Base-by-base conservation (phyloP, 2,888 invertebrate species). In the Epinotia ramella region DNA sequence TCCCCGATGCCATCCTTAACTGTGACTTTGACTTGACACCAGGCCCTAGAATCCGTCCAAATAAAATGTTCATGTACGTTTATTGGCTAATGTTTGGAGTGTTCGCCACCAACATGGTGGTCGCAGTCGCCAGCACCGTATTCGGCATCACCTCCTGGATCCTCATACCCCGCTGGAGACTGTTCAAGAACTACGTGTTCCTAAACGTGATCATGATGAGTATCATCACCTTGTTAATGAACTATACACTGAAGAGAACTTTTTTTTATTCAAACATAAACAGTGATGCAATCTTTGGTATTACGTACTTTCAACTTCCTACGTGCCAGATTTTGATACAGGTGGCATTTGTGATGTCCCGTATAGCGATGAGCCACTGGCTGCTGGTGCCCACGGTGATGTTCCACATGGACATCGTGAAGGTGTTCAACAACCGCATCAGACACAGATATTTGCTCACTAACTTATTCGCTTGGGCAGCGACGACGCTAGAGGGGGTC, bases 341-440 rank as follows among this genome's bases (percentile, higher is more conserved):
- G 56, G 56, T 64, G 7, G 63, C 18, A 6, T 73, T 73, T 20
- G 40, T 69, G 28, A 7, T 73, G 28, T 69, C 68, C 1, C 56
- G 73, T 3, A 63, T 73, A 57, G 66, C 68, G 57, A 40, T 73
- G 68, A 63, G 73, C 68, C 73, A 73, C 57, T 73, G 73, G 73
- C 40, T 73, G 28, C 12, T 73, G 11, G 68, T 73, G 12, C 57
- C 63, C 16, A 69, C 63, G 6, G 18, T 69, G 12, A 63, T 69
- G 62, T 64, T 63, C 20, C 69, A 69, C 20, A 69, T 69, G 63
- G 63, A 73, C 3, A 73, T 69, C 44, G 73, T 73, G 13, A 57
- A 68, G 33, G 63, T 73, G 68, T 73, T 57, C 44, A 57, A 63
- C 57, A 64, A 24, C 16, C 62, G 53, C 13, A 68, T 73, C 3